A percentile compares a stretch with the other conserved stretches of the same genome.
These are phyloP conservation scores for Selenia dentaria DNA, from an alignment of 2,888 invertebrate species.

Conservation along the genomic window DNA sequence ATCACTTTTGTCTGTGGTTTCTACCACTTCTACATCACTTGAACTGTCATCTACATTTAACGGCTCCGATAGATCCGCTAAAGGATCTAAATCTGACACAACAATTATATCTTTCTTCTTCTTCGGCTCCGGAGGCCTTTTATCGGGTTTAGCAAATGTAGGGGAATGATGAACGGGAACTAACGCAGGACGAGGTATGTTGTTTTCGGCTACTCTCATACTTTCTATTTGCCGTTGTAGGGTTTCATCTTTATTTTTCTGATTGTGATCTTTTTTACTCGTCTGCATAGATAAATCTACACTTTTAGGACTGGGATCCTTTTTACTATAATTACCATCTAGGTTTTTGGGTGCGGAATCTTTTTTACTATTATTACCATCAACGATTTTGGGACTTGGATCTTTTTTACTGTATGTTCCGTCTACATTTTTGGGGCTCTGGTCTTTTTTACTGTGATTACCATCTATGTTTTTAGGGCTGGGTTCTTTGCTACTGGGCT, in stretches of 20 bases:
- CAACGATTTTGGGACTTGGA: constrained; percentile 51
- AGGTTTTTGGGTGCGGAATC: constrained; percentile 30
- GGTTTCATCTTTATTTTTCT: constrained; percentile 60
- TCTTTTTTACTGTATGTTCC: constrained; percentile 6
- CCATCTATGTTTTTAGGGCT: constrained; percentile 42
- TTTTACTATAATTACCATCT: constrained; percentile 44
- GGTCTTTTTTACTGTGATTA: constrained; percentile 34
- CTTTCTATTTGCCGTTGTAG: constrained; percentile 66
- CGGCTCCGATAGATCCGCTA: constrained; percentile 60
- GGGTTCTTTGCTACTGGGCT: constrained; percentile 41
- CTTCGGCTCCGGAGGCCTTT: constrained; percentile 67
- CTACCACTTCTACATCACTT: constrained; percentile 78
- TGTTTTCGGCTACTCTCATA: constrained; percentile 67
- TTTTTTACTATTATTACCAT: no score
- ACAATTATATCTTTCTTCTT: constrained; percentile 74
- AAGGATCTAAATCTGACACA: constrained; percentile 69
- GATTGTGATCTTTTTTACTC: constrained; percentile 31
- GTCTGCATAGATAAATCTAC: not conserved
- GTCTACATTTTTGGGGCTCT: constrained; percentile 11
- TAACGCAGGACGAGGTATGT: constrained; percentile 67
- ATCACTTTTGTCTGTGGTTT: constrained; percentile 60
- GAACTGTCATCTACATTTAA: constrained; percentile 75
- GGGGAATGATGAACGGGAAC: constrained; percentile 72
- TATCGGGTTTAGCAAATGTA: constrained; percentile 74
- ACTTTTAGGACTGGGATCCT: constrained; percentile 19